Evolutionary conservation across 2,797 vertebrate species (phyloP).

Genomic region (Girardinus metallicus): DNA sequence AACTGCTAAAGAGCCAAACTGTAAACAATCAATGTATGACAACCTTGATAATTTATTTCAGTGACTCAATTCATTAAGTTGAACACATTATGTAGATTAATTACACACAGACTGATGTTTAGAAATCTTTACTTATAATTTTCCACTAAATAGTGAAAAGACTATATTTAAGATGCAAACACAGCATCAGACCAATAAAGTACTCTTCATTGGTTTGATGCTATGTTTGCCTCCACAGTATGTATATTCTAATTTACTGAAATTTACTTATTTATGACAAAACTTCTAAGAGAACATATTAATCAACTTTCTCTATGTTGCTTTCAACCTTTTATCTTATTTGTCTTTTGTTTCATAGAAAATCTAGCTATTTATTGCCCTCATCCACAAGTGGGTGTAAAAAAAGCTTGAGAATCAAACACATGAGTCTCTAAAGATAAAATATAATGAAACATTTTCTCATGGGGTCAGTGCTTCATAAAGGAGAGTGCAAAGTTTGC

Average conservation of each 20-base stretch:
- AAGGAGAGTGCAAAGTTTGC: conserved; percentile 35
- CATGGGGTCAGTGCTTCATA: conserved; percentile 47
- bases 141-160: not conserved
- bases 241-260: not conserved
- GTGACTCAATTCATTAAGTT: not conserved
- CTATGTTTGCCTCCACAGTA: not conserved
- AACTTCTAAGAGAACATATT: not conserved
- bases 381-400: conserved; percentile 19
- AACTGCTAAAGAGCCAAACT: not conserved
- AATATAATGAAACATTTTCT: conserved; percentile 47
- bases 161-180: not conserved
- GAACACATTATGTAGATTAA: not conserved
- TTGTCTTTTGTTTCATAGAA: not conserved
- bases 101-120: not conserved
- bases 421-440: conserved; percentile 38
- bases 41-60: not conserved
- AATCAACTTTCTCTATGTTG: not conserved
- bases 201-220: too few relatives aligned
- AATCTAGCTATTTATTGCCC: not conserved
- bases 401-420: not conserved
- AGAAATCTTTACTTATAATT: not conserved
- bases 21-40: not conserved
- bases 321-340: not conserved
- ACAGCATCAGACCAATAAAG: not conserved
- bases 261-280: not conserved